These are phyloP conservation scores for Conus ventricosus DNA, from an alignment of 1,140 invertebrate genomes.

Conservation along the genomic window DNA sequence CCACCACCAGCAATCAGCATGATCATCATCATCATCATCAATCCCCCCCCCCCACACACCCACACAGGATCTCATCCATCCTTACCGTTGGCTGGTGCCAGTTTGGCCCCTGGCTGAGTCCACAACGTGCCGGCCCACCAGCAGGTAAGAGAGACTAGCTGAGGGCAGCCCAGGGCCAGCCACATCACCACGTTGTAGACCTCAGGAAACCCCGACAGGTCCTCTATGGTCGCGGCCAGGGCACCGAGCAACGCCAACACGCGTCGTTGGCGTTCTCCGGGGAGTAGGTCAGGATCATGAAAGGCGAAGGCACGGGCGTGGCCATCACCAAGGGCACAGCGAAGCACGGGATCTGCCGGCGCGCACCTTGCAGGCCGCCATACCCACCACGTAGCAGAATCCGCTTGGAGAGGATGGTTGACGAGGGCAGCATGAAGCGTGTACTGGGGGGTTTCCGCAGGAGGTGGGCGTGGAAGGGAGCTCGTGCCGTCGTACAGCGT, in stretches of 20 bases:
- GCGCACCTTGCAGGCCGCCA: conserved; percentile 60
- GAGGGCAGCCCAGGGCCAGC: conserved; percentile 33
- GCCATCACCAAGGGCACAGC: conserved; percentile 56
- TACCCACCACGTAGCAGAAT: conserved; percentile 61
- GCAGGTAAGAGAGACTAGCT: conserved; percentile 50
- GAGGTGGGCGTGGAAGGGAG: background rate
- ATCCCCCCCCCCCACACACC: background rate
- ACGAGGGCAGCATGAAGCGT: conserved; percentile 51
- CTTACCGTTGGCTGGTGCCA: conserved; percentile 54
- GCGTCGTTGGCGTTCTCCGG: conserved; percentile 24
- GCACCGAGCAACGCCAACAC: conserved; percentile 70
- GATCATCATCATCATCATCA: background rate
- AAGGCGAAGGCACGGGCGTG: conserved; percentile 60
- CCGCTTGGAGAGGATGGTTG: conserved; percentile 34
- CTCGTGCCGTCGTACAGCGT: conserved; percentile 28
- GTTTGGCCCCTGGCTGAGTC: conserved; percentile 46
- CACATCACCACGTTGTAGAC: conserved; percentile 37
- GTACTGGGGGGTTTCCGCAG: conserved; percentile 51
- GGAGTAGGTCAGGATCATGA: conserved; percentile 39
- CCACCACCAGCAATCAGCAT: background rate
- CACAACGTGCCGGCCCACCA: conserved; percentile 57
- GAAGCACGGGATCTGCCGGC: conserved; percentile 61
- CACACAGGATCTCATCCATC: background rate
- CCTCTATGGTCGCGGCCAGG: conserved; percentile 31
- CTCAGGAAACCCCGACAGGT: conserved; percentile 34